Base-by-base conservation (phyloP, 2,113 vertebrate species). In the Atrichornis clamosus region DNA sequence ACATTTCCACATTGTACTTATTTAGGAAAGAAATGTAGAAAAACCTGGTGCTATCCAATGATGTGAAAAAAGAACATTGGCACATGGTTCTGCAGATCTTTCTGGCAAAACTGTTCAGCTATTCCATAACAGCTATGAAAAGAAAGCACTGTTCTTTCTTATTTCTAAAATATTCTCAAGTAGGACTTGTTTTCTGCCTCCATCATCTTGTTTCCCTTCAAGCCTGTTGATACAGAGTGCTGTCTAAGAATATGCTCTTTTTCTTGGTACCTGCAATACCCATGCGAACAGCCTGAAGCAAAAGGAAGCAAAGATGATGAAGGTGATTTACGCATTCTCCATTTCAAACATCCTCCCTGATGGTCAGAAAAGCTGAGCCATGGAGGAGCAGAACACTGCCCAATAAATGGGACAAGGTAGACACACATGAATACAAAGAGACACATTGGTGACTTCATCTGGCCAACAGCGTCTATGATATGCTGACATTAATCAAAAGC, bases 161-260 rank as follows among this genome's bases (percentile, higher is more conserved):
- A 83, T 62, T 83, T 65, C 18, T 86, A 69, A 93, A 89, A 53
- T 47, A 82, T 58, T 76, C 70, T 79, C 69, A 68, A 35, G 58
- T 16, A 73, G 60, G 52, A 30, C 30, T 64, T 85, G 82, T 41
- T 85, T 94, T 88, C 63, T 93, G 65, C 78, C 84, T 93, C 55
- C 22, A 79, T 87, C 70, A 93, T 18, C 81, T 91, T 95, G 89
- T 76, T 84, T 68, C 53, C 84, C 91, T 87, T 81, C 62, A 82
- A 85, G 87, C 62, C 70, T 82, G 65, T 55, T 85, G 59, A 77
- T 83, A 81, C 58, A 77, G 69, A 91, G 21, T 59, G 22, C 49
- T 56, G 15, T n/a, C 78, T 91, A 18, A 30, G 33, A 80, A 69
- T 70, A 79, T 30, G 44, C 17, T 30, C 1, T 46, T 84, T 92